Conservation (phyloP, 1,140 invertebrate species). For the Eurosta solidaginis region DNA sequence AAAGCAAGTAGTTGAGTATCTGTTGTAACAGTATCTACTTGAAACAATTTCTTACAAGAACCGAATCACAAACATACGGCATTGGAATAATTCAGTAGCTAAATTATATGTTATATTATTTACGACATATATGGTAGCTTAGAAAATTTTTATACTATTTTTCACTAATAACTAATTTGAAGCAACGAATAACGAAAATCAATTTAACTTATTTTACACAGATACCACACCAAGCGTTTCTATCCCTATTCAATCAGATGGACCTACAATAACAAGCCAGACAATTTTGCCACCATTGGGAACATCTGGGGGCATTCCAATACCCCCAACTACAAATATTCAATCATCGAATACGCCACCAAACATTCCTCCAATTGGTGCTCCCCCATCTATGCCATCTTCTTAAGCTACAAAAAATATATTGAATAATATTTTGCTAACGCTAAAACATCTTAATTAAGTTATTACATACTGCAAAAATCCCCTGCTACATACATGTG, state of each 20-base stretch:
- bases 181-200: not conserved
- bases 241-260: not conserved
- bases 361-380: not conserved
- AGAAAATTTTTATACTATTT: too few species aligned
- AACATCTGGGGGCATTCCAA: not conserved
- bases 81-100: too few species aligned
- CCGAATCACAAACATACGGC: too few species aligned
- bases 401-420: not conserved
- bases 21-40: too few species aligned
- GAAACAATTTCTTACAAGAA: too few species aligned
- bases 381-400: not conserved
- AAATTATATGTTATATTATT: too few species aligned
- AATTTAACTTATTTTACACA: constrained; percentile 35
- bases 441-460: constrained; percentile 7
- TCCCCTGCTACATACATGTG: not conserved
- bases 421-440: not conserved
- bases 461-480: not conserved
- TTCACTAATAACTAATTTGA: not conserved
- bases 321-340: not conserved
- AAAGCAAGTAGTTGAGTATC: too few species aligned
- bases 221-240: not conserved
- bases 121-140: too few species aligned
- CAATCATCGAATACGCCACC: not conserved
- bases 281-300: not conserved
- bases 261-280: not conserved